phyloP scores from a whole-genome alignment of 2,797 vertebrate species.

The Acridotheres tristis region DNA sequence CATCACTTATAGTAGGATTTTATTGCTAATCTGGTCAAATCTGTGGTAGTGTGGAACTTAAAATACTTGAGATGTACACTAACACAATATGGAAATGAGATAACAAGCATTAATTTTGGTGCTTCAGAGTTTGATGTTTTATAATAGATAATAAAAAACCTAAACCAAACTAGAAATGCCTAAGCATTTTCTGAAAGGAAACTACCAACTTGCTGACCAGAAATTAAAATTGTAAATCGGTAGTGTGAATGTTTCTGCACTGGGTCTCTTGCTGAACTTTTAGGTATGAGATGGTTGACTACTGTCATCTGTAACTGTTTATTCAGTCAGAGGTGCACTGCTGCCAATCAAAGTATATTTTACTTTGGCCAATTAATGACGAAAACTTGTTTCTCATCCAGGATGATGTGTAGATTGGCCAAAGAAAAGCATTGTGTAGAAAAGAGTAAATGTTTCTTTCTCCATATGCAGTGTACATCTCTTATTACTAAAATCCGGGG shows the following conservation, averaged over 20 bases:
- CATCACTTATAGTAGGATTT: not conserved
- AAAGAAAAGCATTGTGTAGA: not conserved
- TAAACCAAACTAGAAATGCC: not conserved
- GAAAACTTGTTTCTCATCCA: not conserved
- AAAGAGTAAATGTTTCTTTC: not conserved
- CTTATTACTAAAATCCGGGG: not conserved
- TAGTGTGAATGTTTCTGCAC: not conserved
- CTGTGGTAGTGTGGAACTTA: not conserved
- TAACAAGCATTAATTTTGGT: not conserved
- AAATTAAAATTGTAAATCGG: not conserved
- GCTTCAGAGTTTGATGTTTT: not conserved
- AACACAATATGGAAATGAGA: not conserved
- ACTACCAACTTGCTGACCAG: not conserved
- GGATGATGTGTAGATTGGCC: not conserved
- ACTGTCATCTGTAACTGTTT: not conserved
- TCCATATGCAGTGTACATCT: not conserved
- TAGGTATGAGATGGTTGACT: not conserved
- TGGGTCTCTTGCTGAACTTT: not conserved
- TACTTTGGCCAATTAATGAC: not conserved
- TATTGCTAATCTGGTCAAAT: not conserved
- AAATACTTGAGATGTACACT: not conserved
- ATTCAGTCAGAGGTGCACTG: not conserved
- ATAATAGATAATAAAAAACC: not conserved
- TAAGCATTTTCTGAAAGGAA: not conserved
- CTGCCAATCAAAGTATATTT: not conserved